Conservation (phyloP, 1,140 invertebrate genomes). For the Sarcophaga peregrina region DNA sequence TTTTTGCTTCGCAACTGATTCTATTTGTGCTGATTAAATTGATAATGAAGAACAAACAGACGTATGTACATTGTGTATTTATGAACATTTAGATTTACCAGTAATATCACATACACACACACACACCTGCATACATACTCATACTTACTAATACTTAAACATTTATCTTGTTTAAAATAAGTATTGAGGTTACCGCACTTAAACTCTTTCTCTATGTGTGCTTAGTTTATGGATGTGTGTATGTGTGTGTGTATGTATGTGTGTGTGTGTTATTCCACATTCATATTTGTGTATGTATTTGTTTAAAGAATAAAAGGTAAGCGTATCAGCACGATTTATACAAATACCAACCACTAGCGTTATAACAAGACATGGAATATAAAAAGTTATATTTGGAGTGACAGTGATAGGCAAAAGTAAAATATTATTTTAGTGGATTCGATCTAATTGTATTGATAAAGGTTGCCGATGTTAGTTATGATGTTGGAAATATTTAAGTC, state of each 20-base stretch:
- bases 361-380: too few species aligned
- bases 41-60: slow-evolving; percentile 23
- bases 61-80: neutral
- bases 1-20: slow-evolving; percentile 4
- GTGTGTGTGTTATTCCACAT: neutral
- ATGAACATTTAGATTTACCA: too few species aligned
- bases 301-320: too few species aligned
- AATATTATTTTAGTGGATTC: too few species aligned
- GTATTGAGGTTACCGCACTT: slow-evolving; percentile 16
- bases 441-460: too few species aligned
- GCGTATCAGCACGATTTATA: too few species aligned
- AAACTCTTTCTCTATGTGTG: neutral
- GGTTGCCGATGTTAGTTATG: too few species aligned
- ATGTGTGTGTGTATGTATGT: neutral
- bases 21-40: slow-evolving; percentile 22
- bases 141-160: too few species aligned
- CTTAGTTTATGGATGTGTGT: neutral
- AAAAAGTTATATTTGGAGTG: too few species aligned
- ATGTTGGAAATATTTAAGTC: too few species aligned
- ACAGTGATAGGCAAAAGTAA: too few species aligned
- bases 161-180: neutral
- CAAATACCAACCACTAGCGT: too few species aligned
- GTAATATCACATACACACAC: neutral
- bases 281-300: neutral
- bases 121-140: neutral